Conservation (phyloP, 2,113 vertebrate genomes). For the Ctenomys sociabilis region DNA sequence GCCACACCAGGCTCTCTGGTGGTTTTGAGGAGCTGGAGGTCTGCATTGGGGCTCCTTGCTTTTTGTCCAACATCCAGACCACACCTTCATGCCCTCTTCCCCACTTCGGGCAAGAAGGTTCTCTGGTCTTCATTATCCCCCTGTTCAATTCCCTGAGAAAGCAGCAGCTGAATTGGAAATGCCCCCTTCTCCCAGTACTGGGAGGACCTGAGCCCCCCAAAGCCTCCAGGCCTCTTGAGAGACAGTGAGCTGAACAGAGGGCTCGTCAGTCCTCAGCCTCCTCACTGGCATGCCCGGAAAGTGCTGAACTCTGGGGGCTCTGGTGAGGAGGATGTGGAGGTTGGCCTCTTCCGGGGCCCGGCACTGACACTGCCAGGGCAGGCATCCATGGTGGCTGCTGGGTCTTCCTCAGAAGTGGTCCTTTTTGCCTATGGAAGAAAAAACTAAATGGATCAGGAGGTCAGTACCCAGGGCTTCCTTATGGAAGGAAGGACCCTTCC, state of each 20-base stretch:
- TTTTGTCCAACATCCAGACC: not conserved
- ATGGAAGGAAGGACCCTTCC: too few relatives aligned
- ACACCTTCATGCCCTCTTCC: not conserved
- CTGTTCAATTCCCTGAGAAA: constrained; percentile 47
- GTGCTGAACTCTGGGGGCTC: constrained; percentile 78
- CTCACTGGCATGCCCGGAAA: constrained; percentile 73
- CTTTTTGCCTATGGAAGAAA: constrained; percentile 61
- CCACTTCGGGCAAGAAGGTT: not conserved
- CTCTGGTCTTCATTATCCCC: not conserved
- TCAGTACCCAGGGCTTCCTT: not conserved
- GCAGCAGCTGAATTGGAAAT: not conserved
- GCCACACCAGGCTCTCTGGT: not conserved
- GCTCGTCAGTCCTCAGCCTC: not conserved
- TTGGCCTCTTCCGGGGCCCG: constrained; percentile 56
- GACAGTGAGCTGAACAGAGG: not conserved
- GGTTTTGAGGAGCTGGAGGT: not conserved
- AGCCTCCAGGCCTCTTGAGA: not conserved
- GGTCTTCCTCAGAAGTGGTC: constrained; percentile 53
- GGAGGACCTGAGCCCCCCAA: not conserved
- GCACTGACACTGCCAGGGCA: not conserved
- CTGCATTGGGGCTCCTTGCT: not conserved
- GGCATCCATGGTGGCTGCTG: not conserved
- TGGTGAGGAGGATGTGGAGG: constrained; percentile 58
- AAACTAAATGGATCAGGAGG: not conserved
- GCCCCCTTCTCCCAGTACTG: not conserved